Evolutionary conservation across 2,113 vertebrate species (phyloP).

Genomic region (Archilochus colubris): DNA sequence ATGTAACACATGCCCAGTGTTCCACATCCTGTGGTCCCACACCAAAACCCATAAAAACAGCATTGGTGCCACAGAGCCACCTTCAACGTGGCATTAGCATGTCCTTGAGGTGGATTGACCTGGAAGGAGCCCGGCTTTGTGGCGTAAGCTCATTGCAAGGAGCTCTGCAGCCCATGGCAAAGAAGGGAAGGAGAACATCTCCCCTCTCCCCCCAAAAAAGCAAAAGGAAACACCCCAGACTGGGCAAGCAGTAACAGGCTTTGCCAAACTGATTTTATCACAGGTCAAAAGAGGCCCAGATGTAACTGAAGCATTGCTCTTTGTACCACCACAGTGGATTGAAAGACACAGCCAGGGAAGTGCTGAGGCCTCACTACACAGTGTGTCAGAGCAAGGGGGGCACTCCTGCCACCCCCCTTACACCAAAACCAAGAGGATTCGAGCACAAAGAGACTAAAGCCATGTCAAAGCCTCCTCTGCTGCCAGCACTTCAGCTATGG

Average conservation of each 20-base stretch:
- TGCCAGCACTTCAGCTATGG: not conserved
- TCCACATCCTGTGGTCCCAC: accelerated
- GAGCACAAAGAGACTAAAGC: not conserved
- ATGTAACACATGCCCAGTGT: accelerated
- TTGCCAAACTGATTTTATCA: not conserved
- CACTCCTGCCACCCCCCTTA: accelerated
- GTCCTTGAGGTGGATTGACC: accelerated
- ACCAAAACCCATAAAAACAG: not conserved
- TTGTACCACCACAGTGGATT: not conserved
- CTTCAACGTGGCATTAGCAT: accelerated
- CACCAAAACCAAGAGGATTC: not conserved
- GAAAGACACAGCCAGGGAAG: not conserved
- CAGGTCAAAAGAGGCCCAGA: accelerated
- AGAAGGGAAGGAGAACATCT: accelerated
- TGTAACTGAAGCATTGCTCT: accelerated
- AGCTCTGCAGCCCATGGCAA: accelerated
- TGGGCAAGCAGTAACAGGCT: not conserved
- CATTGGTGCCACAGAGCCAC: accelerated
- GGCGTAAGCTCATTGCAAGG: accelerated
- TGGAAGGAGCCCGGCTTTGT: accelerated
- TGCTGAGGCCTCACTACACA: too few relatives aligned
- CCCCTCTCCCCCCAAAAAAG: too few relatives aligned
- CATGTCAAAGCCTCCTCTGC: not conserved
- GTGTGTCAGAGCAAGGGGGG: too few relatives aligned
- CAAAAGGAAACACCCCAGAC: not conserved